A percentile compares a stretch with the other conserved stretches of the same genome.
These are phyloP conservation scores for Drosophila gaucha DNA, from an alignment of 2,888 invertebrate species.

Conservation along the genomic window DNA sequence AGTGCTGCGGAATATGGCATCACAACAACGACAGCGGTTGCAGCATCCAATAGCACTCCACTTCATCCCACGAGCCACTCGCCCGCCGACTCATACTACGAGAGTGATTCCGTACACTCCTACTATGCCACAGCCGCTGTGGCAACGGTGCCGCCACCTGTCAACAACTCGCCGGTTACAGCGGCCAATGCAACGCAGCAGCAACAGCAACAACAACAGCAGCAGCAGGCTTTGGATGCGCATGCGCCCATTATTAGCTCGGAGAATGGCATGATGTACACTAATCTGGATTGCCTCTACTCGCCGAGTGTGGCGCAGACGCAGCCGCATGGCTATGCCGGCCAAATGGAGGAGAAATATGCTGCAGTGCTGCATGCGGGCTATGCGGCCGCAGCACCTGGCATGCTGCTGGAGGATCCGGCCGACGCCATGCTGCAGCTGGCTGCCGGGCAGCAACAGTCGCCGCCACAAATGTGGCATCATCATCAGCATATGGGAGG, in stretches of 20 bases:
- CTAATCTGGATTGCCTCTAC: slow-evolving; percentile 92
- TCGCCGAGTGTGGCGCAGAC: slow-evolving; percentile 82
- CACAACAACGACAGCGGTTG: slow-evolving; percentile 73
- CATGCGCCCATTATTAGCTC: slow-evolving; percentile 91
- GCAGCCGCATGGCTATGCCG: slow-evolving; percentile 63
- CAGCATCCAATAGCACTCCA: slow-evolving; percentile 76
- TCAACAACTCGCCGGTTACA: slow-evolving; percentile 74
- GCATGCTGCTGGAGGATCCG: slow-evolving; percentile 79
- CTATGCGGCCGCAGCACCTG: slow-evolving; percentile 82
- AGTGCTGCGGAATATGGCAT: slow-evolving; percentile 85
- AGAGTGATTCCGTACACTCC: slow-evolving; percentile 83
- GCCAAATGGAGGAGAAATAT: slow-evolving; percentile 83
- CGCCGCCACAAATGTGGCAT: slow-evolving; percentile 80
- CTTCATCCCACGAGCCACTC: slow-evolving; percentile 83
- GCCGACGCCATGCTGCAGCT: slow-evolving; percentile 80
- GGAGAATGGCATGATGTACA: slow-evolving; percentile 94
- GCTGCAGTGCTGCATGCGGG: slow-evolving; percentile 87
- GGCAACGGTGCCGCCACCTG: slow-evolving; percentile 77
- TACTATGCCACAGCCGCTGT: slow-evolving; percentile 83
- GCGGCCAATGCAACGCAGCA: slow-evolving; percentile 71
- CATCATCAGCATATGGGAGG: slow-evolving; percentile 79
- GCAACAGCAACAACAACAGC: slow-evolving; percentile 32
- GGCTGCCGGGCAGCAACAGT: slow-evolving; percentile 69
- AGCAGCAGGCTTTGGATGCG: slow-evolving; percentile 58
- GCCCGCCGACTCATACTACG: slow-evolving; percentile 84